These are phyloP conservation scores for Antechinus flavipes DNA, from an alignment of 2,113 vertebrate species.

Conservation along the genomic window DNA sequence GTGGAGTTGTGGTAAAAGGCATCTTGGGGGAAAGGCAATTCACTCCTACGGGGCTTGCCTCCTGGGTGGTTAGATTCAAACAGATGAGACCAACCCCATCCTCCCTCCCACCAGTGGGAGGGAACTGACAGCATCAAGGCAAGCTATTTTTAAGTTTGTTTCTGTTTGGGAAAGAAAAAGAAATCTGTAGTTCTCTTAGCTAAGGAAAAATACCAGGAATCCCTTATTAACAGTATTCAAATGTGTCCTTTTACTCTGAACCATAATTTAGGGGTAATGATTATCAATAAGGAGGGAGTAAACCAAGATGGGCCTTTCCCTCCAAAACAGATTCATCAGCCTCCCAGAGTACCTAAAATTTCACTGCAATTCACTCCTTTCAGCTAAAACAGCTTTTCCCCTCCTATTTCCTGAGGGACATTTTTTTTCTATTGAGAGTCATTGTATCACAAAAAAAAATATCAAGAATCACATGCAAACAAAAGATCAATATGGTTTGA, in stretches of 20 bases:
- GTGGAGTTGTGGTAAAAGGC: background rate
- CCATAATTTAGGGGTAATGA: background rate
- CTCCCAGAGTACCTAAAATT: background rate
- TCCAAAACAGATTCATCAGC: background rate
- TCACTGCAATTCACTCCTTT: background rate
- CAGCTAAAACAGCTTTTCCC: background rate
- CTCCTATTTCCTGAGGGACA: background rate
- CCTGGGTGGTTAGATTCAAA: background rate
- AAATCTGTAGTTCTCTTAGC: background rate
- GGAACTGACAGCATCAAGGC: background rate
- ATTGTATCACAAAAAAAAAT: background rate
- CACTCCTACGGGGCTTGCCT: background rate
- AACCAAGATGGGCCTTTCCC: background rate
- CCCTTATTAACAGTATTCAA: background rate
- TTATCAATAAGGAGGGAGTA: background rate
- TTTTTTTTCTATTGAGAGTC: background rate
- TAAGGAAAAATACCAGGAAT: background rate
- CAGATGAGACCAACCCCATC: background rate
- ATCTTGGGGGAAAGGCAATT: background rate
- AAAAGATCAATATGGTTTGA: background rate
- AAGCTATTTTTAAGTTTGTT: background rate
- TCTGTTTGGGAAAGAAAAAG: background rate
- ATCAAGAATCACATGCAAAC: background rate
- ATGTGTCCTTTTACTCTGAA: background rate
- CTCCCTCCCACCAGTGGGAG: background rate